Evolutionary conservation across 2,888 invertebrate genomes (phyloP).

Genomic region (Mimachlamys varia): DNA sequence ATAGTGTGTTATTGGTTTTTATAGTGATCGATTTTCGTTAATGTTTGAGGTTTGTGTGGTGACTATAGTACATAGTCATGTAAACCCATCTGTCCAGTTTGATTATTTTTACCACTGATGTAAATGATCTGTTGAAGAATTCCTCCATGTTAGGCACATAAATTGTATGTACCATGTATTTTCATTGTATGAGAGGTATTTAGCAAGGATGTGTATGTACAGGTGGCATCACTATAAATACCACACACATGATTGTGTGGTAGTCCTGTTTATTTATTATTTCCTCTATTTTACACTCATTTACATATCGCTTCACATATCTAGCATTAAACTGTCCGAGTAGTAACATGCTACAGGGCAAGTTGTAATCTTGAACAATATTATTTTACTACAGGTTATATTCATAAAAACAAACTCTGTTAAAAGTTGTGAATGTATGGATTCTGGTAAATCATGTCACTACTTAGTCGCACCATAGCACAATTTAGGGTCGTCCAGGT

Average conservation of each 20-base stretch:
- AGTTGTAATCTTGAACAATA: too few species aligned
- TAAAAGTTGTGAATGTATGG: not conserved
- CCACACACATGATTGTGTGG: too few species aligned
- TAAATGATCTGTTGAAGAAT: not conserved
- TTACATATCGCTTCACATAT: not conserved
- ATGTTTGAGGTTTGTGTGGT: too few species aligned
- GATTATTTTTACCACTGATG: not conserved
- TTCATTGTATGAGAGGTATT: not conserved
- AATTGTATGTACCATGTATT: not conserved
- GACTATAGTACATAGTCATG: too few species aligned
- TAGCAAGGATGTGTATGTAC: not conserved
- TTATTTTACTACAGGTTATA: too few species aligned
- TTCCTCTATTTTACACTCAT: not conserved
- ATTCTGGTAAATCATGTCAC: not conserved
- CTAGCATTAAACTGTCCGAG: too few species aligned
- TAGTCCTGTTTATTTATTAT: not conserved
- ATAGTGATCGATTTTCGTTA: too few species aligned
- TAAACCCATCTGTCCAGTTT: too few species aligned
- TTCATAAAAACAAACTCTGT: not conserved
- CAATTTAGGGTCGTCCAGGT: not conserved
- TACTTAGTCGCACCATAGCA: not conserved
- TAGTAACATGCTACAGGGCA: too few species aligned
- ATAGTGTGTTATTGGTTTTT: too few species aligned
- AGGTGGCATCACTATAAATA: not conserved
- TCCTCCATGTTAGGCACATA: not conserved